Evolutionary conservation across 2,888 invertebrate genomes (phyloP).

Genomic region (Caradrina clavipalpis): DNA sequence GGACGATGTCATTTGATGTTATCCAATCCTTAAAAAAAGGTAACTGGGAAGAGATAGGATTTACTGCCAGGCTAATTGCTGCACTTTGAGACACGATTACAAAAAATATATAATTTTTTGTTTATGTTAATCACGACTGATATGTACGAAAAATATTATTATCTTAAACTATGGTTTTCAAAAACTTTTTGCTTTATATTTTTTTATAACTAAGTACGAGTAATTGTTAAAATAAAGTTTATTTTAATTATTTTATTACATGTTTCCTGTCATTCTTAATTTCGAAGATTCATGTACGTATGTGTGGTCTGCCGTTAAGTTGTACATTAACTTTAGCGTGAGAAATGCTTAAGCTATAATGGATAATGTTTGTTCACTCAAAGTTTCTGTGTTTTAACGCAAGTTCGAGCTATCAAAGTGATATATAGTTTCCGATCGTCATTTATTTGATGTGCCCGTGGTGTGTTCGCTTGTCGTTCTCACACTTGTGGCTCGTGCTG

Average conservation of each 20-base stretch:
- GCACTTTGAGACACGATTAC: neutral
- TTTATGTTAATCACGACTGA: too few relatives aligned
- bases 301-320: slow-evolving; percentile 9
- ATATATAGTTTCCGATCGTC: slow-evolving; percentile 47
- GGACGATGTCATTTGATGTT: too few relatives aligned
- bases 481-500: slow-evolving; percentile 28
- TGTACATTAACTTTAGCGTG: slow-evolving; percentile 19
- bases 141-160: too few relatives aligned
- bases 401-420: slow-evolving; percentile 5
- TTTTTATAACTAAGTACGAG: slow-evolving; percentile 5
- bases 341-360: slow-evolving; percentile 15
- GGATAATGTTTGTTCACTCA: slow-evolving; percentile 17
- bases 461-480: slow-evolving; percentile 20
- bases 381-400: slow-evolving; percentile 13
- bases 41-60: too few relatives aligned
- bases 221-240: neutral
- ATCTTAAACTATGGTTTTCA: slow-evolving; percentile 35
- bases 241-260: slow-evolving; percentile 9
- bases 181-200: slow-evolving; percentile 6
- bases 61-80: neutral
- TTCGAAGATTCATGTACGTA: neutral
- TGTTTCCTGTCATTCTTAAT: slow-evolving; percentile 15
- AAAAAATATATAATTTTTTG: too few relatives aligned
- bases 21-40: too few relatives aligned
- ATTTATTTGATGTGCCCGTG: slow-evolving; percentile 23